Evolutionary conservation across 2,113 vertebrate genomes (phyloP).

Genomic region (Podiceps cristatus): DNA sequence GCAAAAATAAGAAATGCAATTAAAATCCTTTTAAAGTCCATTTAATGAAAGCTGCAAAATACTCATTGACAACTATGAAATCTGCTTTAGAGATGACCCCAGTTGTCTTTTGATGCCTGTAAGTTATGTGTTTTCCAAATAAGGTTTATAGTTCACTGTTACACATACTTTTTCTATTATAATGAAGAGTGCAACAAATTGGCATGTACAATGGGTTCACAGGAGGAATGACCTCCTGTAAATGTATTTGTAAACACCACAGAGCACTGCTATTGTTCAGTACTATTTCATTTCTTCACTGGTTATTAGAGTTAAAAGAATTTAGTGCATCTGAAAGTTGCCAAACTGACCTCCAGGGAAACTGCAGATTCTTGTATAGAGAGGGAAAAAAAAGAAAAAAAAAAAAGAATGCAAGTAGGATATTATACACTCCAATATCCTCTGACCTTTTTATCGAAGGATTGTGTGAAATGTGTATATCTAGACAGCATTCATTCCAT

Average conservation of each 20-base stretch:
- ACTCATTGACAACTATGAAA: neutral
- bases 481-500: neutral
- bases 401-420: rapidly evolving
- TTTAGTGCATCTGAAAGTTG: neutral
- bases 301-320: neutral
- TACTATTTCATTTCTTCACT: slow-evolving; percentile 2
- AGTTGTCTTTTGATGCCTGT: neutral
- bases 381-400: too few relatives aligned
- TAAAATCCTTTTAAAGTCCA: slow-evolving; percentile 9
- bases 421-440: neutral
- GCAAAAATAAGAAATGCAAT: slow-evolving; percentile 1
- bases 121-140: slow-evolving; percentile 29
- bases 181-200: slow-evolving; percentile 37
- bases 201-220: neutral
- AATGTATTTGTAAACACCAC: slow-evolving; percentile 1
- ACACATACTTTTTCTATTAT: slow-evolving; percentile 1
- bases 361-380: neutral
- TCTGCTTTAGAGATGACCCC: neutral
- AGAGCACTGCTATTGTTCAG: neutral
- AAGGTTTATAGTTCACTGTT: neutral
- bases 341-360: neutral
- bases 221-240: neutral
- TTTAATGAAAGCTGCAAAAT: slow-evolving; percentile 10
- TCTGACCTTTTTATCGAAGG: neutral
- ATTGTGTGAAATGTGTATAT: neutral